These are phyloP conservation scores for Drosophila ironensis DNA, from an alignment of 1,140 invertebrate species.

Conservation along the genomic window DNA sequence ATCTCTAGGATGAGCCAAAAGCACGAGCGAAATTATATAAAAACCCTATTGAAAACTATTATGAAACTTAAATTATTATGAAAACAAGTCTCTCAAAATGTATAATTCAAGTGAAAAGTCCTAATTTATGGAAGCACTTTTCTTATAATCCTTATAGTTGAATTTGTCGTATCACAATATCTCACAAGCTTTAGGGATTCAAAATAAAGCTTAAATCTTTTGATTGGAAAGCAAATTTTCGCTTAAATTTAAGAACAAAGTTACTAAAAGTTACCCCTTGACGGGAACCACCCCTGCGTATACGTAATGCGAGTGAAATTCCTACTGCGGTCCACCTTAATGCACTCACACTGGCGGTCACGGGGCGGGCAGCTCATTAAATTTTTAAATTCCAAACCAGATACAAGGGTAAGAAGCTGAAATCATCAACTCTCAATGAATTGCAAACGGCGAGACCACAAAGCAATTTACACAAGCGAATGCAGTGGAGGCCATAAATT, in stretches of 20 bases:
- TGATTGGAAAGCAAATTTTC: too few species aligned
- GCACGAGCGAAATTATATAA: background rate
- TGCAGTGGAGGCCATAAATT: conserved; percentile 64
- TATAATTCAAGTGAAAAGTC: too few species aligned
- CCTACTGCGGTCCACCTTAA: background rate
- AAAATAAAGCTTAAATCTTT: too few species aligned
- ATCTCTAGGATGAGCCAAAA: background rate
- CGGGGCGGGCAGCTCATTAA: conserved; percentile 39
- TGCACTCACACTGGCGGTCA: background rate
- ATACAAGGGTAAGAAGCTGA: conserved; percentile 35
- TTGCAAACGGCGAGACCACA: conserved; percentile 44
- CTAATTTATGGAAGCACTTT: too few species aligned
- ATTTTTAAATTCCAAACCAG: conserved; percentile 37
- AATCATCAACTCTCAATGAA: conserved; percentile 52
- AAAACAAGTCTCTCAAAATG: too few species aligned
- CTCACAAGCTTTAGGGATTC: too few species aligned
- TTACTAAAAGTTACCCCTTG: background rate
- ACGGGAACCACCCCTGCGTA: background rate
- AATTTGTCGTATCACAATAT: too few species aligned
- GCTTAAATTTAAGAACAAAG: too few species aligned
- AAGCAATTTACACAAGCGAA: conserved; percentile 70
- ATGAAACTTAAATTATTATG: too few species aligned
- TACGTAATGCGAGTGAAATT: background rate
- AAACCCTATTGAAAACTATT: background rate
- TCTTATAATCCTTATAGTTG: too few species aligned